Base-by-base conservation (phyloP, 2,113 vertebrate species). In the Semnornis frantzii region DNA sequence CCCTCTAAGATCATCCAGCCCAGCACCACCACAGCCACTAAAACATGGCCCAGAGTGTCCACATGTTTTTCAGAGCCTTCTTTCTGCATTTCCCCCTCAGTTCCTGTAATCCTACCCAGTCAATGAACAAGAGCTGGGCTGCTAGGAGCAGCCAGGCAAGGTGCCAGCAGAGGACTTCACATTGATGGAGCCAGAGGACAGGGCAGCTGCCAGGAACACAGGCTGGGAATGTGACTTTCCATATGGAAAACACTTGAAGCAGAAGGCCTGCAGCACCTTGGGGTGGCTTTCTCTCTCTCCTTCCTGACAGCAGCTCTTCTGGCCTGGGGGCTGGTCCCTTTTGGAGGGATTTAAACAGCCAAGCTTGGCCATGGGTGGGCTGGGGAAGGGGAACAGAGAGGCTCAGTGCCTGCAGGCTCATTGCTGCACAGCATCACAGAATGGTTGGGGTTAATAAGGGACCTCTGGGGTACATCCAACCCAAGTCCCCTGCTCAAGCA, bases 81-180 rank as follows among this genome's bases (percentile, higher is more conserved):
- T 68, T 72, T 23, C 44, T 62, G 72, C 93, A 21, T 91, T 86
- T 71, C 68, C 77, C 90, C 89, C 64, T 77, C 64, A 48, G 68
- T 73, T 93, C 85, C 93, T 94, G 95, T 97, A 97, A 96, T 64
- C 83, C 86, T 94, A 97, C 96, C 95, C 92, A 92, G 97, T 94
- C 94, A 96, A 96, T 94, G 96, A 96, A 66, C 8, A n/a, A 86
- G 95, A 90, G 94, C 7, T 0, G 59, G 88, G 83, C 90, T 60
- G 91, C 83, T 74, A 77, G 82, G 83, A 95, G 44, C 4, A 5
- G 80, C 87, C 2, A 3, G 92, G 95, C 87, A 34, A 16, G 0
- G 20, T 15, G 90, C 95, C 95, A 96, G 92, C 27, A 58, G 57
- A 34, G 79, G 87, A 2, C 72, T 93, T 33, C 7, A 64, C 89